Conservation (phyloP, 2,797 vertebrate species). For the Momotus momota region DNA sequence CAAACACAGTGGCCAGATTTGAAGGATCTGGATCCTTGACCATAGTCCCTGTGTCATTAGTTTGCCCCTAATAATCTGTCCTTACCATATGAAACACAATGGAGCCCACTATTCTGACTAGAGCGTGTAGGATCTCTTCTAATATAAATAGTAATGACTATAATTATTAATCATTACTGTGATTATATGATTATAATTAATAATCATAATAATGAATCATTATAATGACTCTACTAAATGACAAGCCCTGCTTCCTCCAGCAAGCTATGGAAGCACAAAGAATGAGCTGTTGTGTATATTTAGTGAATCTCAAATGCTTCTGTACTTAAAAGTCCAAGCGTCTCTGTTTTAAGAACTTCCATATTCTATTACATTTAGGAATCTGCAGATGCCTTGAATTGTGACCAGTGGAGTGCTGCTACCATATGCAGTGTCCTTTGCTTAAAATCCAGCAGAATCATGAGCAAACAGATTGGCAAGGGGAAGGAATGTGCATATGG, state of each 20-base stretch:
- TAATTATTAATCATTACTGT: slow-evolving; percentile 71
- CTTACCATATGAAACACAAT: neutral
- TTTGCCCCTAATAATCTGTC: neutral
- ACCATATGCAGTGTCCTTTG: neutral
- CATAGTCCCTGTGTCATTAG: rapidly evolving
- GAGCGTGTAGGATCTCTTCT: slow-evolving; percentile 34
- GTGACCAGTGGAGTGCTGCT: slow-evolving; percentile 7
- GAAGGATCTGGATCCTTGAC: neutral
- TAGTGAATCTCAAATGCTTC: slow-evolving; percentile 21
- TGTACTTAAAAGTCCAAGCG: neutral
- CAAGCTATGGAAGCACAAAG: neutral
- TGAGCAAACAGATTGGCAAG: slow-evolving; percentile 8
- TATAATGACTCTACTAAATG: slow-evolving; percentile 60
- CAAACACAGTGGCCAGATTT: rapidly evolving
- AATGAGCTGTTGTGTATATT: slow-evolving; percentile 28
- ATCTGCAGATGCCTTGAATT: slow-evolving; percentile 35
- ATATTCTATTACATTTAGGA: slow-evolving; percentile 11
- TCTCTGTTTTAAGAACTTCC: slow-evolving; percentile 28
- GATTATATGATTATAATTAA: slow-evolving; percentile 69
- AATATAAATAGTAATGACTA: slow-evolving; percentile 62
- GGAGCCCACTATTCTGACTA: neutral
- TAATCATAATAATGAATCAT: slow-evolving; percentile 70
- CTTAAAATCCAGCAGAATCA: neutral
- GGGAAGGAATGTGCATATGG: slow-evolving; percentile 6
- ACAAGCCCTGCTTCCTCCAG: slow-evolving; percentile 52